Base-by-base conservation (phyloP, 2,888 invertebrate genomes). In the Agrypnus murinus region DNA sequence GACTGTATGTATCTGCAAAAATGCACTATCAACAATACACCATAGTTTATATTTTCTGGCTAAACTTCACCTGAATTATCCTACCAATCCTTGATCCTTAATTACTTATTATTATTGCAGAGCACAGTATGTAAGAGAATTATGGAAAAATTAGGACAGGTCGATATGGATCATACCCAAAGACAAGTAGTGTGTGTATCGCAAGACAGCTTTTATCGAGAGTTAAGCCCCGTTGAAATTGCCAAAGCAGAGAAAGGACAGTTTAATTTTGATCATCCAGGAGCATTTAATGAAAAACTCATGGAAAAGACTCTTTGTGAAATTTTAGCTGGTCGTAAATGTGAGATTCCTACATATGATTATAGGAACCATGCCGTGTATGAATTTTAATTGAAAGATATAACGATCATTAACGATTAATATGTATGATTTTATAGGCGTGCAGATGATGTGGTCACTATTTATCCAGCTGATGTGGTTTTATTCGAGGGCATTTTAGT, bases 191-290 rank as follows among this genome's bases (percentile, higher is more conserved):
- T 95, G 36, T 94, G 95, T 80, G 96, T 99, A 82, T 96, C 97
- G 73, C 97, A 98, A 84, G 99, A 99, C 82, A 95, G 97, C 65
- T 99, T 99, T 87, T 99, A 99, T 86, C 90, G 95, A 64, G 93
- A 96, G 71, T 87, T 99, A 57, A 92, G 91, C 0, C 87, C 91
- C 0, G 90, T 92, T 0, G 98, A 99, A 83, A 92, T 93, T 77
- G 86, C 91, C 0, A 92, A 93, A 76, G 96, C 96, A 1, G 93
- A 94, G 70, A 92, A 93, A 62, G 99, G 99, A 31, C 92, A 94
- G 79, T 99, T 95, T 84, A 98, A 99, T 87, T 99, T 99, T 86
- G 99, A 99, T 85, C 99, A 99, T 87, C 99, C 99, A 0, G 97
- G 96, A 85, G 98, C 99, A 0, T 97, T 99, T 84, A 95, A 99